Evolutionary conservation across 2,797 vertebrate species (phyloP), one percentile per base, ranked within the genome.

Genomic region (Dallia pectoralis): DNA sequence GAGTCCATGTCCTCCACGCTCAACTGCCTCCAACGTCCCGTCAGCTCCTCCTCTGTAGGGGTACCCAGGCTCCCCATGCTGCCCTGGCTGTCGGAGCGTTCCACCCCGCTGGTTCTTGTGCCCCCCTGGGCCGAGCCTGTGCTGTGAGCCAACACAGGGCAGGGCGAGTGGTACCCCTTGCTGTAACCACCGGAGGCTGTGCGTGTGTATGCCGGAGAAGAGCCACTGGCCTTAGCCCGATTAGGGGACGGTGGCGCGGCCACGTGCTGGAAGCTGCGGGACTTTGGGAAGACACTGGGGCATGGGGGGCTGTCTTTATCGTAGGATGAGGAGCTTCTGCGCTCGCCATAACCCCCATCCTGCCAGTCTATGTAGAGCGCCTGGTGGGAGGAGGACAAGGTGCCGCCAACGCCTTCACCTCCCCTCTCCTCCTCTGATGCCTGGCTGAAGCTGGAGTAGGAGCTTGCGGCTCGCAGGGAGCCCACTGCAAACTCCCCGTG

Each of bases 381-480:
- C 84, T 95, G 96, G 89, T 98, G 97, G 19, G 97, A 96, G 36
- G 96, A 95, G 0, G 96, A 96, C 70, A 97, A 88, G 0, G 94
- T 94, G 91, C 95, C 93, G 63, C 82, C 87, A 30, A 86, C 84
- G 6, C 82, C 85, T 1, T 77, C 86, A 18, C 72, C 70, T 19
- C 82, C 87, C 70, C 94, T 94, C 85, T 97, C 97, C 81, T 98
- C 96, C 74, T 97, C 96, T 0, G 96, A 96, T 0, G 96, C 95
- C 8, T 94, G 92, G 0, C 96, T 98, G 90, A 97, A 97, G 89
- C 96, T 98, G n/a, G 96, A 98, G 80, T 97, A 98, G 72, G 95
- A 95, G 83, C 95, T 97, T 76, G 96, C 97, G 3, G 93, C 93
- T 0, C 94, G 95, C 73, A 95, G 91, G n/a, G 96, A 97, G 0